Evolutionary conservation across 2,888 invertebrate species (phyloP), one percentile per base, ranked within the genome.

Genomic region (Biston stratarius): DNA sequence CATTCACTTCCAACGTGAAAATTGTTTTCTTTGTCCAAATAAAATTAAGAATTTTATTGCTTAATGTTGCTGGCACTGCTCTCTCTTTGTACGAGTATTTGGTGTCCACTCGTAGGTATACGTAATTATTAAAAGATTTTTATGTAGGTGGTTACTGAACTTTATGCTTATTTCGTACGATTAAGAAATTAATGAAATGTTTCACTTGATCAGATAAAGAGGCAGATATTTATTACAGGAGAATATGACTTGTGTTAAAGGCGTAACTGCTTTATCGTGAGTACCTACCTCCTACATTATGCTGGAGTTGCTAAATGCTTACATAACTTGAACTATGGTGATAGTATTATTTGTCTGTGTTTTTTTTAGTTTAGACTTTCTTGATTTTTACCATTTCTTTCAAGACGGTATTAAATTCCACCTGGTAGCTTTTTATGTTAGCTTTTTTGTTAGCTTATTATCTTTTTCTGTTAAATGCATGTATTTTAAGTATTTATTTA

Each of bases 21-120:
- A 89, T 86, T 85, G 83, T 87, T 88, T 88, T 83, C 84, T 87
- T 89, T 87, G 84, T 87, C 78, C 76, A 85, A 81, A 83, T 86
- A 83, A 84, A 82, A 81, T 83, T 81, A 80, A 83, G 76, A 75
- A 77, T 83, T 86, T 86, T 84, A 84, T 83, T 78, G 77, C 81
- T 84, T 82, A 81, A 83, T 77, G 74, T 73, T 74, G 69, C 69
- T 72, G 70, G 71, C 67, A 71, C 62, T 73, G 69, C 72, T 74
- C 74, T 76, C 73, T 68, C 72, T 69, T 75, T 71, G 72, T 70
- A 72, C 57, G 69, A 52, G 73, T 76, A 72, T 71, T 72, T 69
- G 75, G 70, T 75, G 73, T 72, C 69, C 69, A 70, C 67, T 70
- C 61, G 63, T 57, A n/a, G n/a, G n/a, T n/a, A 70, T 71, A 67